Base-by-base conservation (phyloP, 2,888 invertebrate species). In the Odontocerum albicorne region DNA sequence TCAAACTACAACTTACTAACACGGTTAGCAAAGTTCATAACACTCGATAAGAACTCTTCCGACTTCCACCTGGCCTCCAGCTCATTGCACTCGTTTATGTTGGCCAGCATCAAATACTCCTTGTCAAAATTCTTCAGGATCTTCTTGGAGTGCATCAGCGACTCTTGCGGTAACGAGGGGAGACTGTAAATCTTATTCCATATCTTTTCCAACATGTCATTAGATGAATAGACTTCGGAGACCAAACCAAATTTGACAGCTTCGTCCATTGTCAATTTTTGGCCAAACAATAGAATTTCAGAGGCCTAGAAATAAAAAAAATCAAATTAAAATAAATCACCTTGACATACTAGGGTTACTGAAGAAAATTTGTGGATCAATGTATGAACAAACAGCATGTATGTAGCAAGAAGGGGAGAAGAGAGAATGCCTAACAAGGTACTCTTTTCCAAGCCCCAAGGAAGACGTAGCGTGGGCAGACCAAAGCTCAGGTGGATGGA, bases 191-290 rank as follows among this genome's bases (percentile, higher is more conserved):
- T 77, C 67, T 75, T 80, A 59, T 76, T 72, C 80, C 81, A 85
- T 22, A 84, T 80, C 66, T 81, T 75, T 64, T 68, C 72, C 45
- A 86, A 73, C 46, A 90, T 70, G 45, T 84, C 76, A 16, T 79
- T 72, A 32, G 80, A 73, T 55, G 88, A 87, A 63, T 90, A 87
- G 10, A 96, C 75, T 66, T 87, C 82, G 8, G 92, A 87, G 0
- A 96, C 84, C 50, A 97, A 84, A 19, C 92, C 89, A 66, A 81
- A 81, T 35, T 84, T 74, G 43, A 82, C 75, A 0, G 96, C 97
- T 73, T 96, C 93, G 49, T 76, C 65, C 0, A 93, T 92, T 19
- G 82, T 80, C 67, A 97, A 75, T 72, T 86, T 91, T 64, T 88
- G 80, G 65, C 88, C 89, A 62, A 92, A 85, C 50, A 82, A 65